phyloP scores from a whole-genome alignment of 37 sponge, comb jelly and placozoan species.

The Dysidea cf. avara region DNA sequence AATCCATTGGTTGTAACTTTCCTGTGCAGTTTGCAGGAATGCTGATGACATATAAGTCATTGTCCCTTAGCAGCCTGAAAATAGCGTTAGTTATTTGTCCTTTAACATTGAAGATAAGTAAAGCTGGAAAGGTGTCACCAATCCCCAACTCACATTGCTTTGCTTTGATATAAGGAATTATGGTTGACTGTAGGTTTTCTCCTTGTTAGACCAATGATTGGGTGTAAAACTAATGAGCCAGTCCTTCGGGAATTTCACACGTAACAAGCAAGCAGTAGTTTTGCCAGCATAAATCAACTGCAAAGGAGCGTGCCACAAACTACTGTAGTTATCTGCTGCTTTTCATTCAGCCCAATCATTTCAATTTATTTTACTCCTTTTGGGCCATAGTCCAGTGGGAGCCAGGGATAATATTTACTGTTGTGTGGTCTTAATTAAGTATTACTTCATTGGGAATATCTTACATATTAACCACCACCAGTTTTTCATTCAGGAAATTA shows the following conservation, averaged over 20 bases:
- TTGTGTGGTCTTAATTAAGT: neutral
- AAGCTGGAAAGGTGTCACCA: neutral
- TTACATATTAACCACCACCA: no score
- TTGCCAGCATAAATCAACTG: neutral
- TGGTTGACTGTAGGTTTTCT: neutral
- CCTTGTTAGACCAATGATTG: neutral
- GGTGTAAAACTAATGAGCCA: neutral
- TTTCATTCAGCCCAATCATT: neutral
- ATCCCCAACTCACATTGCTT: neutral
- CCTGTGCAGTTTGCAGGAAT: slow-evolving; percentile 21
- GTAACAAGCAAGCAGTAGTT: neutral
- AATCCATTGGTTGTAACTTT: no score
- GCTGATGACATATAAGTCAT: slow-evolving; percentile 1
- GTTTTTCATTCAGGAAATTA: no score
- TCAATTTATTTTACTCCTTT: neutral
- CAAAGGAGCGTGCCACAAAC: neutral
- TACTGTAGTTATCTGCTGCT: no score
- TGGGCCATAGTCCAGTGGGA: neutral
- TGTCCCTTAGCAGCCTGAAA: neutral
- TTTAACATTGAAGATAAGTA: neutral
- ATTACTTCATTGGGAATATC: no score
- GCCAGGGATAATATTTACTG: neutral
- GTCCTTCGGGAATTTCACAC: neutral
- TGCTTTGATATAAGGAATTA: neutral
- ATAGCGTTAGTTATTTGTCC: neutral